Base-by-base conservation (phyloP, 2,888 invertebrate species). In the Parasteatoda lunata region DNA sequence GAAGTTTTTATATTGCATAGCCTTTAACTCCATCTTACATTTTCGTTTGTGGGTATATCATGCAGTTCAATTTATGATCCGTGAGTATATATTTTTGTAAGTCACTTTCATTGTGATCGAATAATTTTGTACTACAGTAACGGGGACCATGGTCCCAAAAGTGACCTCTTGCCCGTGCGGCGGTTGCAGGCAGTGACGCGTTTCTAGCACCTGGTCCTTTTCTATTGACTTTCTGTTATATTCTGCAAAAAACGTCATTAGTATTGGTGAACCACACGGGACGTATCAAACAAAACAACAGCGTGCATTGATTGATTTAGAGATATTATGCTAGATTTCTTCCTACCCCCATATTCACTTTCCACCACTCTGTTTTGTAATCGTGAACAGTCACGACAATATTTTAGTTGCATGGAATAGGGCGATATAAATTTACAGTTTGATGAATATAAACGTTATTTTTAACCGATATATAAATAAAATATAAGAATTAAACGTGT, bases 161-260 rank as follows among this genome's bases (percentile, higher is more conserved):
- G 59, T 68, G 81, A 81, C 81, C 81, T 75, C 69, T 80, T 52
- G 30, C 70, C 80, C 59, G 65, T 9, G 82, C 51, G 84, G 54
- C 84, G 59, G 84, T 66, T 78, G 84, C 15, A 64, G 45, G 15
- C 84, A 78, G 72, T 73, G 77, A 78, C 78, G 84, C 84, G 77
- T 84, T 48, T 65, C 77, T 5, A 11, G 48, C 77, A 77, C 84
- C 78, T 77, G 84, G 77, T 59, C 45, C 3, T 59, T 59, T 54
- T 30, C 15, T 47, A 78, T 68, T 81, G 80, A 81, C 80, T 81
- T 81, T 81, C 72, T 13, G 68, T 78, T 73, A 66, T 68, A 52
- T 6, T 47, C 15, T 30, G n/a, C n/a, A 45, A 71, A 52, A 70
- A 77, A 71, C 49, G 73, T 84, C 84, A 84, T 84, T 84, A 84